phyloP scores from a whole-genome alignment of 2,888 invertebrate species.

The Gymnoscelis rufifasciata region DNA sequence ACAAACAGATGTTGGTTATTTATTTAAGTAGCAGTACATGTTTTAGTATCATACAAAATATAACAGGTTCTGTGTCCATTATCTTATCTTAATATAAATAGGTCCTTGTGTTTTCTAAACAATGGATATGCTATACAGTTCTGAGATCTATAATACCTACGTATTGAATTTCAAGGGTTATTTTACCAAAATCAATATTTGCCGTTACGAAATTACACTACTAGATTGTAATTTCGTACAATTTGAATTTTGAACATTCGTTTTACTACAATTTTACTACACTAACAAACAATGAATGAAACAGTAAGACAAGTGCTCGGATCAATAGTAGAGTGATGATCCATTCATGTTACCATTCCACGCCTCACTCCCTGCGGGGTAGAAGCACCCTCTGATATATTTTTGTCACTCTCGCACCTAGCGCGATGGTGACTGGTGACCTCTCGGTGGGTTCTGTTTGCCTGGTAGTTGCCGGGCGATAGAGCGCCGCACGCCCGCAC shows the following conservation, averaged over 20 bases:
- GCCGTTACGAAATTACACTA: too few relatives aligned
- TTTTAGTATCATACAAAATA: too few relatives aligned
- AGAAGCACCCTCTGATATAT: slow-evolving; percentile 20
- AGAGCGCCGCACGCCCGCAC: slow-evolving; percentile 72
- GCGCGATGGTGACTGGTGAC: slow-evolving; percentile 7
- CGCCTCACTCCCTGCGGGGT: slow-evolving; percentile 6
- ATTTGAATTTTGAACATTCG: not conserved
- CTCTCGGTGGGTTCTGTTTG: slow-evolving; percentile 41
- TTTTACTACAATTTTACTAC: not conserved
- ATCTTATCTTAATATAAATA: slow-evolving; percentile 16
- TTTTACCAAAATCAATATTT: too few relatives aligned
- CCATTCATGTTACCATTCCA: slow-evolving; percentile 29
- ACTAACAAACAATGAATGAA: slow-evolving; percentile 12
- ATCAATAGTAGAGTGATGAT: slow-evolving; percentile 16
- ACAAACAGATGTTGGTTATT: too few relatives aligned
- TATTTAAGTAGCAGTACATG: too few relatives aligned
- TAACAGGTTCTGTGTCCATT: too few relatives aligned
- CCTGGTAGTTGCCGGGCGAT: slow-evolving; percentile 72
- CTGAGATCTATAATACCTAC: too few relatives aligned
- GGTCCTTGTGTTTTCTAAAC: slow-evolving; percentile 17
- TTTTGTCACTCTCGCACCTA: slow-evolving; percentile 18
- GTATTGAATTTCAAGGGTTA: too few relatives aligned
- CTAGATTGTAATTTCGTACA: too few relatives aligned
- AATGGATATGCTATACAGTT: too few relatives aligned
- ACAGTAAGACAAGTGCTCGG: not conserved